These are phyloP conservation scores for Chironomus riparius DNA, from an alignment of 2,888 invertebrate species.

Conservation along the genomic window DNA sequence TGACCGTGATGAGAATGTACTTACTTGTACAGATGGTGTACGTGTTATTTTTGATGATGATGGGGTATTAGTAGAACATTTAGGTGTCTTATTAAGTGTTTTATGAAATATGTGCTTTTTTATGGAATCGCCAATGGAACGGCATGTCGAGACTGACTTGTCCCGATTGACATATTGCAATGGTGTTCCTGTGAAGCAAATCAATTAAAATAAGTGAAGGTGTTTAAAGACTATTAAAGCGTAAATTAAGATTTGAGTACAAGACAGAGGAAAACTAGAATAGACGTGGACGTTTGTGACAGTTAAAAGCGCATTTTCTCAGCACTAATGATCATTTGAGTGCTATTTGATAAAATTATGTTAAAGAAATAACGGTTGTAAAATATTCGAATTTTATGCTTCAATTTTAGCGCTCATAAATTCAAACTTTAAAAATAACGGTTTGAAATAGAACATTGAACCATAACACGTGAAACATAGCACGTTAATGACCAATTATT, in stretches of 20 bases:
- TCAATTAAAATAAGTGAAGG: neutral
- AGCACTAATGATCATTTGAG: too few relatives aligned
- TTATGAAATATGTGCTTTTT: slow-evolving; percentile 79
- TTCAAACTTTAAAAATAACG: neutral
- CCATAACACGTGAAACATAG: too few relatives aligned
- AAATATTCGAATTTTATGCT: neutral
- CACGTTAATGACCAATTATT: too few relatives aligned
- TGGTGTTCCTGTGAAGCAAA: slow-evolving; percentile 51
- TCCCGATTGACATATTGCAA: slow-evolving; percentile 54
- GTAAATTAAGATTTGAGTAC: too few relatives aligned
- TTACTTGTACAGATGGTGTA: slow-evolving; percentile 16
- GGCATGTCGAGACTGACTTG: slow-evolving; percentile 43
- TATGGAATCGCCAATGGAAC: slow-evolving; percentile 72
- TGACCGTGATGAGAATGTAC: neutral
- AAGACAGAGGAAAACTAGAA: too few relatives aligned
- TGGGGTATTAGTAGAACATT: slow-evolving; percentile 32
- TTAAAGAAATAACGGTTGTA: neutral
- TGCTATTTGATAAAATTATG: neutral
- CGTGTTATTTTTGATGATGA: slow-evolving; percentile 28
- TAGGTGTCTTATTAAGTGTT: slow-evolving; percentile 45
- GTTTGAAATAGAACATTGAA: too few relatives aligned
- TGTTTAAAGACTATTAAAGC: neutral
- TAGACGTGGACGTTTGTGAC: too few relatives aligned
- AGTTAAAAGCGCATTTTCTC: too few relatives aligned
- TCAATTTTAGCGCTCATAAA: too few relatives aligned